A percentile compares a stretch with the other conserved stretches of the same genome.
Conservation (phyloP, 2,888 invertebrate species). For the Caenorhabditis virilis region DNA sequence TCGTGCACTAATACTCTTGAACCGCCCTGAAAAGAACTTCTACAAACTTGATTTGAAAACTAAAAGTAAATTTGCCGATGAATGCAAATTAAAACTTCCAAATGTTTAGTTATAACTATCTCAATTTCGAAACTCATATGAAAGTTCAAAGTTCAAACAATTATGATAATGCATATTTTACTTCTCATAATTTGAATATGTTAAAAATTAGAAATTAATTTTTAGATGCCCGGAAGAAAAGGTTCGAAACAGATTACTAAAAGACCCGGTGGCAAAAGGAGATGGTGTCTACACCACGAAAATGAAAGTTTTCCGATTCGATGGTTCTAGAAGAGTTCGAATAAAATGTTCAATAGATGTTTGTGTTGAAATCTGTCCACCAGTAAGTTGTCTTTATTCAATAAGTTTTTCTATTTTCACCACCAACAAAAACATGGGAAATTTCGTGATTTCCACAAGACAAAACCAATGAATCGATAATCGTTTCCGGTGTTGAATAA, state of each 20-base stretch:
- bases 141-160: too few species aligned
- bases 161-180: not conserved
- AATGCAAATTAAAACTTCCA: too few species aligned
- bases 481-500: constrained; percentile 24
- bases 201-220: constrained; percentile 1
- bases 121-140: too few species aligned
- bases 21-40: too few species aligned
- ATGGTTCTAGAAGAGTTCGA: constrained; percentile 65
- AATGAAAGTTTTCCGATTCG: constrained; percentile 67
- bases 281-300: constrained; percentile 59
- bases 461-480: constrained; percentile 60
- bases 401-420: constrained; percentile 34
- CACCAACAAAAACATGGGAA: constrained; percentile 52
- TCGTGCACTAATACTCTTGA: too few species aligned
- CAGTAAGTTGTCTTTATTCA: constrained; percentile 35
- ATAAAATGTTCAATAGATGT: constrained; percentile 66
- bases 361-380: constrained; percentile 60
- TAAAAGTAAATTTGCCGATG: too few species aligned
- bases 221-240: constrained; percentile 65
- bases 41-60: too few species aligned
- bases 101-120: too few species aligned
- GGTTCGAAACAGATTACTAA: constrained; percentile 56
- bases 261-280: constrained; percentile 50
- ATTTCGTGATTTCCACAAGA: constrained; percentile 63
- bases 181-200: not conserved